phyloP scores from a whole-genome alignment of 2,113 vertebrate genomes.

The Protomyctophum bolini region DNA sequence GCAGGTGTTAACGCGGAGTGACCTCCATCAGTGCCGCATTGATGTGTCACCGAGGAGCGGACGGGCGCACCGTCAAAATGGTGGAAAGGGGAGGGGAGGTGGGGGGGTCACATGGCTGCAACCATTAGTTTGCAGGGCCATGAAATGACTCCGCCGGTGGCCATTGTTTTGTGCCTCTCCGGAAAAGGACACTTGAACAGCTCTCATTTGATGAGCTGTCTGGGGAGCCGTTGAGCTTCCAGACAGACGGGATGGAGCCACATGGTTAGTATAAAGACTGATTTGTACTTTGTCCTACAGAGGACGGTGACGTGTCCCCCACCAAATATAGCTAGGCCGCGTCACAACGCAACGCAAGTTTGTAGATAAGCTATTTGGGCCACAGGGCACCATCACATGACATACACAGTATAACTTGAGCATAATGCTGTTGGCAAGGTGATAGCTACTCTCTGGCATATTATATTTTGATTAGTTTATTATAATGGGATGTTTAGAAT shows the following conservation, averaged over 20 bases:
- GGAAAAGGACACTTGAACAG: constrained; percentile 34
- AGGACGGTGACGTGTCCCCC: no score
- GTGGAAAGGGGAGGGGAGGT: no score
- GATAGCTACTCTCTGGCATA: constrained; percentile 28
- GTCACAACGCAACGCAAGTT: no score
- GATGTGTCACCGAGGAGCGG: constrained; percentile 29
- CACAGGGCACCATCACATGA: no score
- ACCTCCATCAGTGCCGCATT: constrained; percentile 28
- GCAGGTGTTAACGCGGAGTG: neutral
- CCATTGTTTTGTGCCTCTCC: constrained; percentile 42
- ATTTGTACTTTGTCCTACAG: no score
- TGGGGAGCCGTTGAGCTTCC: constrained; percentile 27
- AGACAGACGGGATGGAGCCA: constrained; percentile 33
- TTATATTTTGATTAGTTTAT: constrained; percentile 39
- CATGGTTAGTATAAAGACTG: constrained; percentile 14
- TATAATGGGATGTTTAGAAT: constrained; percentile 29
- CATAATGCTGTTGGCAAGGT: constrained; percentile 43
- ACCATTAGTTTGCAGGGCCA: constrained; percentile 8
- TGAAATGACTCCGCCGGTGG: constrained; percentile 37
- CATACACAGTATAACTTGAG: no score
- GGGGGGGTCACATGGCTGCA: constrained; percentile 15
- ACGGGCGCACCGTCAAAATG: neutral
- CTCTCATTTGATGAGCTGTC: constrained; percentile 36
- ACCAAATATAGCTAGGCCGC: no score
- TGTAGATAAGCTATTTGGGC: no score